phyloP scores from a whole-genome alignment of 2,797 vertebrate species.

The Galaxias olidus region DNA sequence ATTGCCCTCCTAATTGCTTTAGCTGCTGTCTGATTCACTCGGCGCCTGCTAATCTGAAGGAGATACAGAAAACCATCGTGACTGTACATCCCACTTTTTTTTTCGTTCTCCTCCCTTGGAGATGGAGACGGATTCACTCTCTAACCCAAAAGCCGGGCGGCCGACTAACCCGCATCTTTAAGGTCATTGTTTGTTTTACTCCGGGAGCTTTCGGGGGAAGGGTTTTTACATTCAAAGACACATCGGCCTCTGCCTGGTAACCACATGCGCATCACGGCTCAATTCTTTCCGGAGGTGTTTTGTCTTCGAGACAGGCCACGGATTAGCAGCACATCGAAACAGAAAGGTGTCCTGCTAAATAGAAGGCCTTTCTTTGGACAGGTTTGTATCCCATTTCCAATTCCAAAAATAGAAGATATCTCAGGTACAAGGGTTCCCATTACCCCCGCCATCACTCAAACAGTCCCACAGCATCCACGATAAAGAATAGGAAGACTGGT shows the following conservation, averaged over 20 bases:
- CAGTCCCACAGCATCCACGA: conserved; percentile 10
- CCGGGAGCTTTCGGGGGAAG: conserved; percentile 25
- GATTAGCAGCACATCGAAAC: too few species aligned
- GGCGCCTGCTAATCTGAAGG: conserved; percentile 68
- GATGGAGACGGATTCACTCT: conserved; percentile 13
- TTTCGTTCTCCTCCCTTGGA: conserved; percentile 26
- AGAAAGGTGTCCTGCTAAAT: too few species aligned
- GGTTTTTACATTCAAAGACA: conserved; percentile 61
- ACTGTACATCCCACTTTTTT: conserved; percentile 52
- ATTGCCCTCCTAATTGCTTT: conserved; percentile 82
- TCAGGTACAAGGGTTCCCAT: conserved; percentile 39
- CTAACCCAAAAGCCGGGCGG: conserved; percentile 1
- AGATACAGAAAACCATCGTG: conserved; percentile 51
- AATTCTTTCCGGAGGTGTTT: conserved; percentile 39
- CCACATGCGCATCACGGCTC: conserved; percentile 7
- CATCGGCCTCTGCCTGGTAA: conserved; percentile 4
- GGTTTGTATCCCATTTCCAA: too few species aligned
- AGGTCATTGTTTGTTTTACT: conserved; percentile 54
- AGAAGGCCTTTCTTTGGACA: too few species aligned
- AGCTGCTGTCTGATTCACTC: conserved; percentile 74
- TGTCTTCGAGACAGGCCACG: conserved; percentile 51
- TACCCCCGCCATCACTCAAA: conserved; percentile 38
- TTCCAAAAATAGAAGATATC: conserved; percentile 24
- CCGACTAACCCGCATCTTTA: conserved; percentile 33
- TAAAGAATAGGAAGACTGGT: neutral